These are phyloP conservation scores for Therioaphis trifolii DNA, from an alignment of 2,888 invertebrate species.

Conservation along the genomic window DNA sequence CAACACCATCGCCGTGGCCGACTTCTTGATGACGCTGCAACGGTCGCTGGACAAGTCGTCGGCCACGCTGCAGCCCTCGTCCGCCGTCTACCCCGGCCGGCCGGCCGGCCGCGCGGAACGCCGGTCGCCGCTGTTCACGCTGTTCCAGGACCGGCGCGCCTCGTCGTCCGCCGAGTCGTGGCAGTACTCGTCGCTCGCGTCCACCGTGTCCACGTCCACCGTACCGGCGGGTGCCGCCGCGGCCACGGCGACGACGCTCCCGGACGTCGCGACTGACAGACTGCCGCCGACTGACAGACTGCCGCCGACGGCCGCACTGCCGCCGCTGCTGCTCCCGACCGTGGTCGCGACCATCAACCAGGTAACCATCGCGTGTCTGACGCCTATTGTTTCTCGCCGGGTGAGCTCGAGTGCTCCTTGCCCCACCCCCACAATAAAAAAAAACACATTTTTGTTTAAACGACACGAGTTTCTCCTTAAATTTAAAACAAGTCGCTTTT, in stretches of 20 bases:
- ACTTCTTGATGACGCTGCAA: conserved; percentile 54
- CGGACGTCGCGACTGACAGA: background rate
- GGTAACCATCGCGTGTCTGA: too few species aligned
- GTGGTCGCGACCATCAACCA: too few species aligned
- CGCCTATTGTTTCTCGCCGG: too few species aligned
- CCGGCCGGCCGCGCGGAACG: background rate
- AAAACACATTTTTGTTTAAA: too few species aligned
- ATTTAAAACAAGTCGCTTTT: too few species aligned
- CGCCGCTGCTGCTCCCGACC: too few species aligned
- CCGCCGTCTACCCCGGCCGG: background rate
- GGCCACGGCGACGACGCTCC: background rate
- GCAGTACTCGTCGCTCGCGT: conserved; percentile 57
- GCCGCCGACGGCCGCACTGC: background rate
- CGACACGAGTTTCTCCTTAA: too few species aligned
- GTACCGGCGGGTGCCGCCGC: background rate
- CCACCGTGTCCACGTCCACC: conserved; percentile 24
- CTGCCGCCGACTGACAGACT: background rate
- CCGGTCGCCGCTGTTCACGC: conserved; percentile 62
- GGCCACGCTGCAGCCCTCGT: background rate
- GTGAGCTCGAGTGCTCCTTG: too few species aligned
- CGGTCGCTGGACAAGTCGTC: conserved; percentile 50
- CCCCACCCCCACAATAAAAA: too few species aligned
- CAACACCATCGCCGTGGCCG: conserved; percentile 54
- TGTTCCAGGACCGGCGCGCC: conserved; percentile 58
- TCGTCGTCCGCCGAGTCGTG: conserved; percentile 54